Percentiles rank a stretch among this genome's conserved stretches.
Evolutionary conservation across 64 coral and sea anemone genomes (phyloP).

Genomic region (Cladopsammia gracilis): DNA sequence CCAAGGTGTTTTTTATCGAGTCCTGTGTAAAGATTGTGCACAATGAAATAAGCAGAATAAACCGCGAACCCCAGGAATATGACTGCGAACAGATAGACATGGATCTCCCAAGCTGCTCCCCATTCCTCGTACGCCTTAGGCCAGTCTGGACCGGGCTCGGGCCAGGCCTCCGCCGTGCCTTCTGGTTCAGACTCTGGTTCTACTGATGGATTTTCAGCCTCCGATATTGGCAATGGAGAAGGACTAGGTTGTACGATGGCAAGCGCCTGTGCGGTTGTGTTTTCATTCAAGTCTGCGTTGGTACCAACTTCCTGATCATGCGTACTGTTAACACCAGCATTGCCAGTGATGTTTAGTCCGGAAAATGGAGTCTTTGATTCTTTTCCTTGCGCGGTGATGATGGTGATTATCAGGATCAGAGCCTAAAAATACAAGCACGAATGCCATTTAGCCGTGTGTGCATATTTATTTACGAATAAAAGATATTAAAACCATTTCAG

Average conservation of each 20-base stretch:
- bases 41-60: background rate
- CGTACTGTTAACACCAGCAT: background rate
- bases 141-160: constrained; percentile 65
- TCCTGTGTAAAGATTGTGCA: background rate
- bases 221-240: background rate
- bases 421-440: background rate
- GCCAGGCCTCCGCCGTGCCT: background rate
- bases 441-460: background rate
- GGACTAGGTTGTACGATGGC: background rate
- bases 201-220: constrained; percentile 1
- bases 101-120: constrained; percentile 63
- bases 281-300: background rate
- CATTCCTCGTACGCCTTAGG: constrained; percentile 30
- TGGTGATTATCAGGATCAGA: background rate
- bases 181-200: background rate
- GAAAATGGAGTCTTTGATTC: background rate
- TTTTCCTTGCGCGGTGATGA: background rate
- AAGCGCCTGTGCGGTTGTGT: background rate
- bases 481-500: too few species aligned
- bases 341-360: background rate
- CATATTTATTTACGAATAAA: too few species aligned
- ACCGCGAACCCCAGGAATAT: constrained; percentile 37
- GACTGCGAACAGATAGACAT: constrained; percentile 33
- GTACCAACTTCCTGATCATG: background rate
- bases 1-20: constrained; percentile 12